Evolutionary conservation across 2,888 invertebrate species (phyloP).

Genomic region (Eustalomyia histrio): DNA sequence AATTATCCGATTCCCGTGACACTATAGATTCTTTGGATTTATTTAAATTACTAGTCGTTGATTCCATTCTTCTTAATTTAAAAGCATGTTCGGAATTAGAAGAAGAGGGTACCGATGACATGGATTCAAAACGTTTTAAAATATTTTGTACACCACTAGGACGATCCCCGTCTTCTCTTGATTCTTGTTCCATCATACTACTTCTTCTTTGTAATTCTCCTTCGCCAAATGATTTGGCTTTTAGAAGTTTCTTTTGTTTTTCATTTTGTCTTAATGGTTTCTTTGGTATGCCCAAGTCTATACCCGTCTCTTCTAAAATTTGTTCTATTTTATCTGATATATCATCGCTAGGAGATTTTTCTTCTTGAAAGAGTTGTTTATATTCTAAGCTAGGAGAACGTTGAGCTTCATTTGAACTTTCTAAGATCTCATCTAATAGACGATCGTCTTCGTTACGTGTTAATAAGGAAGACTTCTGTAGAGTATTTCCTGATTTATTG

Average conservation of each 20-base stretch:
- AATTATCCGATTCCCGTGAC: conserved; percentile 71
- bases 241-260: conserved; percentile 71
- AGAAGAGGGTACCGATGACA: conserved; percentile 74
- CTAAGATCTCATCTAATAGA: conserved; percentile 76
- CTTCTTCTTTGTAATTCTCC: conserved; percentile 70
- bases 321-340: conserved; percentile 78
- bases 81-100: conserved; percentile 69
- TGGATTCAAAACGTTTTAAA: conserved; percentile 76
- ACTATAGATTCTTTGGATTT: conserved; percentile 74
- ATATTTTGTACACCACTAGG: conserved; percentile 74
- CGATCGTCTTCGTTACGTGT: conserved; percentile 74
- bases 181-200: not conserved
- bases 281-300: conserved; percentile 72
- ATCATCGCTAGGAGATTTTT: conserved; percentile 78
- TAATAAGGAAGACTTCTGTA: conserved; percentile 22
- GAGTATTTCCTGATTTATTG: conserved; percentile 67
- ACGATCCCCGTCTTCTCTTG: conserved; percentile 67
- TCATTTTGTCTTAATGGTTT: conserved; percentile 54
- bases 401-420: conserved; percentile 68
- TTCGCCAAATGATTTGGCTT: conserved; percentile 75
- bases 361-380: conserved; percentile 76
- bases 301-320: conserved; percentile 75
- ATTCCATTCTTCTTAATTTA: conserved; percentile 75
- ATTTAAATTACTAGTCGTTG: conserved; percentile 74
- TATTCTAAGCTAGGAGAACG: conserved; percentile 78